Conservation (phyloP, 2,113 vertebrate species). For the Epinephelus moara region DNA sequence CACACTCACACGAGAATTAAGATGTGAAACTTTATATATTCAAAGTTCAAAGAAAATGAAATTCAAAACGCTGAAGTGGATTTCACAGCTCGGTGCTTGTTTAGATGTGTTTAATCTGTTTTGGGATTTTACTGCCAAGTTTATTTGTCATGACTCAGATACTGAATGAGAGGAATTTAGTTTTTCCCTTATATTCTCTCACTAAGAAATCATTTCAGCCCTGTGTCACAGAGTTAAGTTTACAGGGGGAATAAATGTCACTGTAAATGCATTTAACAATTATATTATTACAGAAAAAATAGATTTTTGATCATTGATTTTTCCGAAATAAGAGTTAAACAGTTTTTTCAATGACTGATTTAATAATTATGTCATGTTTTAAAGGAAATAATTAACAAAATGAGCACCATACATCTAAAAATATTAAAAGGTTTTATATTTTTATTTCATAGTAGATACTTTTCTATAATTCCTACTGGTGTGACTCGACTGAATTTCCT, state of each 20-base stretch:
- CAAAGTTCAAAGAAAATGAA: constrained; percentile 77
- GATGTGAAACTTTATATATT: constrained; percentile 76
- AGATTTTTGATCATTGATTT: not conserved
- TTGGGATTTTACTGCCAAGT: not conserved
- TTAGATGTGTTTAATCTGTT: constrained; percentile 21
- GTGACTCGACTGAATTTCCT: constrained; percentile 12
- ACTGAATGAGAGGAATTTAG: not conserved
- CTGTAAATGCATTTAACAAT: not conserved
- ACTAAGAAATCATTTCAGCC: not conserved
- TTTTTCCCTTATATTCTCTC: not conserved
- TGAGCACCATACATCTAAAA: not conserved
- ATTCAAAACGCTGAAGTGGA: constrained; percentile 48
- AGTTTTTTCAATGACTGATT: not conserved
- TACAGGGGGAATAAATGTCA: not conserved
- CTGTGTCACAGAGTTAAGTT: too few species aligned
- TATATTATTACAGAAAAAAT: not conserved
- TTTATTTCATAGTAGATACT: too few species aligned
- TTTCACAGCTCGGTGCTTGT: constrained; percentile 28
- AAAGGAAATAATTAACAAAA: not conserved
- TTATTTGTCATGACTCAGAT: not conserved
- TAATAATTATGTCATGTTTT: not conserved
- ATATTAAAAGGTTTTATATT: too few species aligned
- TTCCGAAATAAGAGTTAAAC: not conserved
- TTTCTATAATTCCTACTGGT: not conserved
- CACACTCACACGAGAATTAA: constrained; percentile 64